Percentiles rank a stretch among this genome's conserved stretches.
Evolutionary conservation across 2,888 invertebrate genomes (phyloP).

Genomic region (Andrena marginata): DNA sequence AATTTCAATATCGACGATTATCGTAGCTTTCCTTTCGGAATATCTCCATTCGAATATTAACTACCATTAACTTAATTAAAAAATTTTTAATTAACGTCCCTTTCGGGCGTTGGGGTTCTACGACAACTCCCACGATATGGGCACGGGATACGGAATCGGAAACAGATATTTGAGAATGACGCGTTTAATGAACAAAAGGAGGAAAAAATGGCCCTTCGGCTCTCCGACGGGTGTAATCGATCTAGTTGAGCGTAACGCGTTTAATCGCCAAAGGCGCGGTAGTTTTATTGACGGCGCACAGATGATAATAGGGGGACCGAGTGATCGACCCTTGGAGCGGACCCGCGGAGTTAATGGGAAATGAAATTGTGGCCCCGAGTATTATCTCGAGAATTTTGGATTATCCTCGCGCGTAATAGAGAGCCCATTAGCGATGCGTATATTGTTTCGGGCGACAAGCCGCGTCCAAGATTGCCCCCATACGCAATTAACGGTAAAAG

Average conservation of each 20-base stretch:
- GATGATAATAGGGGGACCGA: conserved; percentile 63
- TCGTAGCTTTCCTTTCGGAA: conserved; percentile 5
- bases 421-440: conserved; percentile 68
- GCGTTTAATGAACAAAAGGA: not conserved
- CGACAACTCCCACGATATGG: not conserved
- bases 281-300: conserved; percentile 44
- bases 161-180: conserved; percentile 5
- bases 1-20: conserved; percentile 23
- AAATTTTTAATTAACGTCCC: conserved; percentile 42
- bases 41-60: conserved; percentile 4
- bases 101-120: not conserved
- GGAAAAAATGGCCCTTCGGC: not conserved
- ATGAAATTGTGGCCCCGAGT: conserved; percentile 72
- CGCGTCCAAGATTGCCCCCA: conserved; percentile 60
- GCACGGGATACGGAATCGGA: not conserved
- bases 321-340: conserved; percentile 64
- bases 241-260: conserved; percentile 41
- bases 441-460: conserved; percentile 69
- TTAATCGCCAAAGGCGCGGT: conserved; percentile 53
- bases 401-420: conserved; percentile 72
- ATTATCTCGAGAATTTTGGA: conserved; percentile 71
- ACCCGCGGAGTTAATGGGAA: conserved; percentile 68
- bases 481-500: conserved; percentile 62
- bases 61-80: conserved; percentile 37
- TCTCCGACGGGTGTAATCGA: conserved; percentile 10